Percentiles rank a stretch among this genome's conserved stretches.
phyloP scores from a whole-genome alignment of 2,888 invertebrate genomes.

The Chymomyza procnemis region DNA sequence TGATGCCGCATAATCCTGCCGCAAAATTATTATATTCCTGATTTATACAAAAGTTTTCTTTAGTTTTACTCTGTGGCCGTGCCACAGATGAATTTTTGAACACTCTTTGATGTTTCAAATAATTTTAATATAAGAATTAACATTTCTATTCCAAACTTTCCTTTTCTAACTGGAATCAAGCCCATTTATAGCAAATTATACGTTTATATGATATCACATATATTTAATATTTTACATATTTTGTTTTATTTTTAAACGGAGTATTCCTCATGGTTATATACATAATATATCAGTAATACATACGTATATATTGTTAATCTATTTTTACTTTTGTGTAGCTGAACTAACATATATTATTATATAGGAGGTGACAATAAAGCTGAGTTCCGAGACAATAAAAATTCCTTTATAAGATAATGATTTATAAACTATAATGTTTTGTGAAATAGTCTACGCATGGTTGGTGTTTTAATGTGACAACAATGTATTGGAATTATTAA shows the following conservation, averaged over 20 bases:
- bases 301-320: conserved; percentile 14
- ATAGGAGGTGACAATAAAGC: conserved; percentile 4
- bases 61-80: too few species aligned
- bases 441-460: conserved; percentile 61
- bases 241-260: background rate
- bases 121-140: too few species aligned
- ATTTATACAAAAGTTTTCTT: too few species aligned
- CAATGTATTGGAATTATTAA: background rate
- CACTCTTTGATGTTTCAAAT: too few species aligned
- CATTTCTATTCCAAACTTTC: too few species aligned
- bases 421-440: background rate
- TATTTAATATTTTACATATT: too few species aligned
- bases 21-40: too few species aligned
- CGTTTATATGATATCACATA: too few species aligned
- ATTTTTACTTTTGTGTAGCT: background rate
- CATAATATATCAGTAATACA: background rate
- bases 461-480: conserved; percentile 49
- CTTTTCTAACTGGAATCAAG: too few species aligned
- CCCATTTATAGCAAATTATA: too few species aligned
- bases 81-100: too few species aligned
- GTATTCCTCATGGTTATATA: background rate
- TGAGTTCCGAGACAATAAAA: conserved; percentile 59
- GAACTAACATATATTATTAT: background rate
- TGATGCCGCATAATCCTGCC: too few species aligned
- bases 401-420: conserved; percentile 14